Percentiles rank a stretch among this genome's conserved stretches.
Evolutionary conservation across 2,797 vertebrate genomes (phyloP).

Genomic region (Trachops cirrhosus): DNA sequence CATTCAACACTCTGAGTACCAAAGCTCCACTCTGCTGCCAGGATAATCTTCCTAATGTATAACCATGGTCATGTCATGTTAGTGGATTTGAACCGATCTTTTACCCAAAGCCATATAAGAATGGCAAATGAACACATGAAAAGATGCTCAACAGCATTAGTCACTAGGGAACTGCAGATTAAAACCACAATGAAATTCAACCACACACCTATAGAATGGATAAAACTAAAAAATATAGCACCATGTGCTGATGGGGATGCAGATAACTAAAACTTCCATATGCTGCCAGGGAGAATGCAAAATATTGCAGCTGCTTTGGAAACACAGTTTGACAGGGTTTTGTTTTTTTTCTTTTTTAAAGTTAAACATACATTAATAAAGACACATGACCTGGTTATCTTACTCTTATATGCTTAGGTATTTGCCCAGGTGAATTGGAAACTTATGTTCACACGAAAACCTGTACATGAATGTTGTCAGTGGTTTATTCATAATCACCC

Average conservation of each 20-base stretch:
- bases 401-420: not conserved
- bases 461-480: not conserved
- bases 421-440: not conserved
- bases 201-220: not conserved
- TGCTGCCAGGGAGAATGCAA: not conserved
- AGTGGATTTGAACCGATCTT: not conserved
- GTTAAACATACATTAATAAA: not conserved
- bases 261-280: not conserved
- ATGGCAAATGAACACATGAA: not conserved
- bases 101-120: not conserved
- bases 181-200: not conserved
- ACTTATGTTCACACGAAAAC: not conserved
- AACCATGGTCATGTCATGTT: not conserved
- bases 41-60: not conserved
- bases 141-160: not conserved
- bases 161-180: not conserved
- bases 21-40: not conserved
- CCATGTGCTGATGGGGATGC: not conserved
- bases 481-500: not conserved
- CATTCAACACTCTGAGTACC: not conserved
- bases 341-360: not conserved
- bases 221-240: not conserved
- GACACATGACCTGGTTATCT: not conserved
- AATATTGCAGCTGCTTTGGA: not conserved
- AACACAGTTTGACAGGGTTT: not conserved